Conservation (phyloP, 2,888 invertebrate genomes). For the Cephus sareptanus region DNA sequence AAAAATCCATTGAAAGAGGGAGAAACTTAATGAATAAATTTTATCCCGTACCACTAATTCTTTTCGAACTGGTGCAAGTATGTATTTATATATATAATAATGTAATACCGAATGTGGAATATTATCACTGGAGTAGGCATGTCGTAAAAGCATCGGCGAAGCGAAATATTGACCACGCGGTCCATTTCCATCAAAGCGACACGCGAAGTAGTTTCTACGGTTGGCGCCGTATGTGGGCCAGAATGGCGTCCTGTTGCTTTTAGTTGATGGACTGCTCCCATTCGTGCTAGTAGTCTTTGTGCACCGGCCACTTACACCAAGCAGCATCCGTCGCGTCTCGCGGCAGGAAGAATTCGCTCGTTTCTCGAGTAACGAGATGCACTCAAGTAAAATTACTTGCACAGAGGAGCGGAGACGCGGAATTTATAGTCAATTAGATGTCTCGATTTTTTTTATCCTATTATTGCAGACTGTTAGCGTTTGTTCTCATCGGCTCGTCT, state of each 20-base stretch:
- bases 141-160: neutral
- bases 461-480: neutral
- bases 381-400: neutral
- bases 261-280: conserved; percentile 52
- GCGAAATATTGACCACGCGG: neutral
- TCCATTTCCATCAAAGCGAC: neutral
- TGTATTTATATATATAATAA: too few relatives aligned
- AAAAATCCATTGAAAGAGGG: neutral
- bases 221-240: conserved; percentile 25
- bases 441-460: neutral
- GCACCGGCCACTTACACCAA: neutral
- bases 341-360: neutral
- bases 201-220: neutral
- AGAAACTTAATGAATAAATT: neutral
- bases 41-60: neutral
- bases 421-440: neutral
- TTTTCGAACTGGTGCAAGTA: neutral
- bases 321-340: neutral
- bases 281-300: conserved; percentile 31
- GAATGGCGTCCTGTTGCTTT: conserved; percentile 49
- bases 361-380: neutral
- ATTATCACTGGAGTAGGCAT: neutral
- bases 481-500: neutral
- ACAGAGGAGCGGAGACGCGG: neutral
- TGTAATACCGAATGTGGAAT: too few relatives aligned